Conservation (phyloP, 2,113 vertebrate species). For the Labeo catla region DNA sequence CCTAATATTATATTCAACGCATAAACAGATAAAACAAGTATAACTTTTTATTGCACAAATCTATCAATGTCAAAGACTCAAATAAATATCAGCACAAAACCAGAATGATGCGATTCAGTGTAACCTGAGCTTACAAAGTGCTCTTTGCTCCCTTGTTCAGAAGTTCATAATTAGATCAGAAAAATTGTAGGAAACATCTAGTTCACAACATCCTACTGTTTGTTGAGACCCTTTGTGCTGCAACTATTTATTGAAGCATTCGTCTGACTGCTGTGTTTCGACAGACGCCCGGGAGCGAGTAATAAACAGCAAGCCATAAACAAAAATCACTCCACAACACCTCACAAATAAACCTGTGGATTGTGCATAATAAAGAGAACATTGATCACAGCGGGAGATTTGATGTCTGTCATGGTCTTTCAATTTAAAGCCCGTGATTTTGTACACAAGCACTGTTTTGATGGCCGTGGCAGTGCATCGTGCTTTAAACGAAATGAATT, state of each 20-base stretch:
- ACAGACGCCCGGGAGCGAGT: constrained; percentile 9
- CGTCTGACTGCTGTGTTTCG: constrained; percentile 17
- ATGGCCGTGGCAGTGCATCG: not conserved
- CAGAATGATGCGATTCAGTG: not conserved
- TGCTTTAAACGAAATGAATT: not conserved
- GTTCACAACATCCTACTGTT: constrained; percentile 4
- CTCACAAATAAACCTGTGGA: constrained; percentile 13
- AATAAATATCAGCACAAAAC: not conserved
- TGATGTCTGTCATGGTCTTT: not conserved
- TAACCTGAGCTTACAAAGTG: not conserved
- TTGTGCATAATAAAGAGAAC: not conserved
- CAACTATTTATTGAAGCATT: constrained; percentile 13
- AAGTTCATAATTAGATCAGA: not conserved
- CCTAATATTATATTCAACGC: not conserved
- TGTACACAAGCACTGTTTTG: not conserved
- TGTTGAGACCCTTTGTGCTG: not conserved
- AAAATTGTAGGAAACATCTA: not conserved
- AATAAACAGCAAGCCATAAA: constrained; percentile 24
- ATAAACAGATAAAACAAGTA: not conserved
- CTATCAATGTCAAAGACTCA: not conserved
- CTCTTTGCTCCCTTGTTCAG: not conserved
- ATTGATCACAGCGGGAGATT: not conserved
- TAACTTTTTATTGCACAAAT: not conserved
- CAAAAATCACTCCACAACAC: constrained; percentile 12
- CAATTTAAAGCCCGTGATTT: not conserved